phyloP scores from a whole-genome alignment of 2,113 vertebrate genomes.

The Oncorhynchus keta region DNA sequence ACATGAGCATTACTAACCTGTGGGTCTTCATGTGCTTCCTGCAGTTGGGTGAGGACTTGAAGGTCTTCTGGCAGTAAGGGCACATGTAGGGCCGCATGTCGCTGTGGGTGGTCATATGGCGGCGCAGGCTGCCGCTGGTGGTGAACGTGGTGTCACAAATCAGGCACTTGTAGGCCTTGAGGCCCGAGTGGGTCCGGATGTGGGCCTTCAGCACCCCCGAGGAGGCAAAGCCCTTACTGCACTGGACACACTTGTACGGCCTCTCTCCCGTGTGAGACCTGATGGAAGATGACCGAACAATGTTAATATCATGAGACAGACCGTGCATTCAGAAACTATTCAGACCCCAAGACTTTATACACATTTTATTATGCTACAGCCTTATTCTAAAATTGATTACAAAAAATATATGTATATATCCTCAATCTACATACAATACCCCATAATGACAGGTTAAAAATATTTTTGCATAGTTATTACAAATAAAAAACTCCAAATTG shows the following conservation, averaged over 20 bases:
- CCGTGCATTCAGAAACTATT: no score
- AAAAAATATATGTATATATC: no score
- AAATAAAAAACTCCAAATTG: no score
- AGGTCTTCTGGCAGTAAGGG: conserved; percentile 98
- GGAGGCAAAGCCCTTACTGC: conserved; percentile 94
- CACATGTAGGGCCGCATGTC: conserved; percentile 97
- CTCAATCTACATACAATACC: no score
- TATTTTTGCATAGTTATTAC: no score
- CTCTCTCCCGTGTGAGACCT: conserved; percentile 97
- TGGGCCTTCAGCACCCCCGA: conserved; percentile 97
- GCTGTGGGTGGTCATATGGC: conserved; percentile 97
- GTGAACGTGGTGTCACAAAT: conserved; percentile 95
- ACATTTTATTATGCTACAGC: no score
- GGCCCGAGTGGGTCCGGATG: conserved; percentile 91
- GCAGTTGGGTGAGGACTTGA: conserved; percentile 97
- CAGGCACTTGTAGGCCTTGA: conserved; percentile 94
- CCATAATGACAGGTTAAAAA: no score
- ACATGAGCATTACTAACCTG: conserved; percentile 61
- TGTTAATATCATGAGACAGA: no score
- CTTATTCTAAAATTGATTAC: no score
- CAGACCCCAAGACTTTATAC: no score
- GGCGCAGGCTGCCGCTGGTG: conserved; percentile 91
- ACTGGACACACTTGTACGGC: conserved; percentile 94
- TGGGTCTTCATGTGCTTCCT: conserved; percentile 99
- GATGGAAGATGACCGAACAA: not conserved